Conservation (phyloP, 2,888 invertebrate genomes). For the Eutolmus rufibarbis region DNA sequence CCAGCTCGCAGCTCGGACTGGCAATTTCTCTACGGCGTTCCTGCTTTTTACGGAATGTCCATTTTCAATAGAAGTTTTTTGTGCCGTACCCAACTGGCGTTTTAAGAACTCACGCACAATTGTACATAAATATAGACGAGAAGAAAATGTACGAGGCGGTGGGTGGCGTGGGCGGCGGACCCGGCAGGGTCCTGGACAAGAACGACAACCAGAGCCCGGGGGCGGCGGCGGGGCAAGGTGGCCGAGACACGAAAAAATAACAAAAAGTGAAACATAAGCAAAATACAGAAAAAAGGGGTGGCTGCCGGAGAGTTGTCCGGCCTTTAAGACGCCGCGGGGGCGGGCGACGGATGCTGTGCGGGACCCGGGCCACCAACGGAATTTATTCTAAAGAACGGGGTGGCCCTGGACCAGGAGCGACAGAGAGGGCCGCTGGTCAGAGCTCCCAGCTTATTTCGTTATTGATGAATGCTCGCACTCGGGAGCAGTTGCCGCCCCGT, state of each 20-base stretch:
- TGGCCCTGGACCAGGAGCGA: neutral
- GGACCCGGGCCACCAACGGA: constrained; percentile 8
- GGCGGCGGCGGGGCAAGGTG: neutral
- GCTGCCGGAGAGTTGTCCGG: constrained; percentile 21
- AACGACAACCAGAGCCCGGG: neutral
- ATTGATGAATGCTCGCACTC: constrained; percentile 31
- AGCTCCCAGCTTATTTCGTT: constrained; percentile 9
- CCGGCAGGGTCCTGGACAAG: constrained; percentile 12
- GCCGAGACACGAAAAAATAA: constrained; percentile 37
- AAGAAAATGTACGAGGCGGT: neutral
- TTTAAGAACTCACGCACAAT: constrained; percentile 41
- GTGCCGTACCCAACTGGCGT: constrained; percentile 33
- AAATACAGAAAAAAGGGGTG: constrained; percentile 40
- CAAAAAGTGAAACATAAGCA: constrained; percentile 43
- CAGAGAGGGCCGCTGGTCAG: neutral
- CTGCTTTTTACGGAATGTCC: constrained; percentile 42
- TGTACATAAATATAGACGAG: constrained; percentile 29
- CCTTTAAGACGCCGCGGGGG: neutral
- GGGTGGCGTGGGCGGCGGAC: neutral
- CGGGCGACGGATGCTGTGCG: neutral
- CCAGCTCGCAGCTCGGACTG: constrained; percentile 27
- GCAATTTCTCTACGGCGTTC: constrained; percentile 39
- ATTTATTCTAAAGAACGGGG: constrained; percentile 16
- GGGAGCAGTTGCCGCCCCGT: neutral
- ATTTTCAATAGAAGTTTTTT: constrained; percentile 42